Conservation (phyloP, 2,888 invertebrate genomes). For the Drosophila seclusa region DNA sequence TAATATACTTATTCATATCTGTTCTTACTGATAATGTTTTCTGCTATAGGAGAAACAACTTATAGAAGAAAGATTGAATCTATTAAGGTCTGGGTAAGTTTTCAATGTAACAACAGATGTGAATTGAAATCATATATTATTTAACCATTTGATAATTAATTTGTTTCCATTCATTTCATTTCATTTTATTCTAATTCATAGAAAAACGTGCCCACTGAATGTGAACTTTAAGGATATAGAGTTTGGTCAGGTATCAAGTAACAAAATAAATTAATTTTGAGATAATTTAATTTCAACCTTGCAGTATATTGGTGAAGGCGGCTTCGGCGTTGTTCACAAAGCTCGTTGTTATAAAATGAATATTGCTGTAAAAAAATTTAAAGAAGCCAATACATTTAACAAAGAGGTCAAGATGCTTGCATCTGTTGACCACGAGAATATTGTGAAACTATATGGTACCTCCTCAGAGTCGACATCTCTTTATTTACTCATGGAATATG, state of each 20-base stretch:
- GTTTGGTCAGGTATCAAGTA: background rate
- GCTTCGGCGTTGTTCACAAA: background rate
- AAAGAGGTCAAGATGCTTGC: too few species aligned
- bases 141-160: background rate
- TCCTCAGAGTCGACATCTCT: too few species aligned
- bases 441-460: too few species aligned
- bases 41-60: background rate
- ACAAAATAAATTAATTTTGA: background rate
- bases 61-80: too few species aligned
- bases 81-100: background rate
- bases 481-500: constrained; percentile 8
- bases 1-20: background rate
- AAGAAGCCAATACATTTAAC: too few species aligned
- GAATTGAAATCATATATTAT: background rate
- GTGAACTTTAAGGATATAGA: too few species aligned
- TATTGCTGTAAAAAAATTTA: constrained; percentile 3
- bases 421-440: too few species aligned
- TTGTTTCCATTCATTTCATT: background rate
- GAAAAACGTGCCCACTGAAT: too few species aligned
- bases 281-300: background rate
- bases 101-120: background rate
- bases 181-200: background rate
- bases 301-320: fast-evolving
- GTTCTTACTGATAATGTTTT: background rate
- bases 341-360: background rate